Conservation (phyloP, 2,888 invertebrate genomes). For the Thumatha senex region DNA sequence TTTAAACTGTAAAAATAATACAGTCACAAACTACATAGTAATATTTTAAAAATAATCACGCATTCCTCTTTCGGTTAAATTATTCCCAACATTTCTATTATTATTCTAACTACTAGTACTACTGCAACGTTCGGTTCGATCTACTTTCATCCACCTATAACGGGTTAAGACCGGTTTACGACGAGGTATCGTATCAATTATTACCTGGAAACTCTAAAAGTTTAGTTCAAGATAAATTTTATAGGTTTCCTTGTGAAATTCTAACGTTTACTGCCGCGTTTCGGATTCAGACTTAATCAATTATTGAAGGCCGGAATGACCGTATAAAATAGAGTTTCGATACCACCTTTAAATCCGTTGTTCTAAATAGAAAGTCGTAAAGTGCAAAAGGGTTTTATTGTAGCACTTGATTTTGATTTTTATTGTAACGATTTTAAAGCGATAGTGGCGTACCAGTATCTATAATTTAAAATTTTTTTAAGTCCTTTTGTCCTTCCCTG, state of each 20-base stretch:
- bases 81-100: background rate
- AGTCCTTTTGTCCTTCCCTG: slow-evolving; percentile 11
- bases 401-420: slow-evolving; percentile 10
- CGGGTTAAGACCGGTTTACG: slow-evolving; percentile 40
- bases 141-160: slow-evolving; percentile 28
- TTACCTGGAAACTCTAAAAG: slow-evolving; percentile 43
- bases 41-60: background rate
- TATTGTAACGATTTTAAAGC: background rate
- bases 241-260: slow-evolving; percentile 39
- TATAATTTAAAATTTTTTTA: slow-evolving; percentile 18
- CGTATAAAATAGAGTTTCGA: slow-evolving; percentile 28
- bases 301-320: slow-evolving; percentile 31
- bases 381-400: slow-evolving; percentile 20
- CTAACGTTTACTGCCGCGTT: slow-evolving; percentile 13
- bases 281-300: slow-evolving; percentile 28
- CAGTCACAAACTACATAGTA: no score
- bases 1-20: no score
- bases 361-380: slow-evolving; percentile 27
- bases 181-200: slow-evolving; percentile 42
- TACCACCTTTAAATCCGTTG: slow-evolving; percentile 28
- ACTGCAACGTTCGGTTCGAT: slow-evolving; percentile 16
- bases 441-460: background rate
- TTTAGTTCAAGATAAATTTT: slow-evolving; percentile 43
- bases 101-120: background rate
- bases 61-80: background rate